Base-by-base conservation (phyloP, 2,797 vertebrate genomes). In the Melanotaenia nigrans region DNA sequence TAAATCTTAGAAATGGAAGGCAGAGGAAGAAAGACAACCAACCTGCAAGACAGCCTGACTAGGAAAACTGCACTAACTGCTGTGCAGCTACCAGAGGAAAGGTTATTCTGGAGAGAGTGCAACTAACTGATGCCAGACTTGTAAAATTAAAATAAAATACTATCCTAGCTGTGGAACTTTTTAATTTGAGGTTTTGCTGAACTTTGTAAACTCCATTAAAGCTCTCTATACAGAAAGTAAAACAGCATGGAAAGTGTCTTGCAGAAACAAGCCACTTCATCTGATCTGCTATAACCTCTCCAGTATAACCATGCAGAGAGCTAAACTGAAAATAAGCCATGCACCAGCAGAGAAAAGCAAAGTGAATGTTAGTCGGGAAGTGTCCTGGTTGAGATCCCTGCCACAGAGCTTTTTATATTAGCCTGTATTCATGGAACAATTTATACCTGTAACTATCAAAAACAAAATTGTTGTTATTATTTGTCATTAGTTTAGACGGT, bases 81-180 rank as follows among this genome's bases (percentile, higher is more conserved):
- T 20, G 45, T 47, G 45, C 45, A n/a, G 20, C 18, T 47, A 47
- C n/a, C 7, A n/a, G 45, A 47, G 45, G 20, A n/a, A n/a, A 47
- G 20, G 20, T 47, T 47, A 20, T 47, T 47, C 45, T 47, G 45
- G 45, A 45, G 42, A 20, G 16, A 45, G 40, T 18, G 18, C 4
- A n/a, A 47, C 16, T 47, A 47, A 47, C 20, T 47, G 6, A n/a
- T 20, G 45, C 45, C 45, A 47, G n/a, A 47, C 45, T 20, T 47
- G 20, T 47, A 47, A 47, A 47, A 47, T 47, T 47, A 47, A 47
- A 47, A 47, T 47, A n/a, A 47, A 47, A 47, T 47, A n/a, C 45
- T 20, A 9, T 47, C 45, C 20, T 16, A 47, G 45, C 45, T 47
- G 6, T 47, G 45, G 2, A n/a, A 47, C 20, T 47, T 47, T 47